Percentiles rank a stretch among this genome's conserved stretches.
Evolutionary conservation across 1,140 invertebrate species (phyloP).

Genomic region (Panulirus ornatus): DNA sequence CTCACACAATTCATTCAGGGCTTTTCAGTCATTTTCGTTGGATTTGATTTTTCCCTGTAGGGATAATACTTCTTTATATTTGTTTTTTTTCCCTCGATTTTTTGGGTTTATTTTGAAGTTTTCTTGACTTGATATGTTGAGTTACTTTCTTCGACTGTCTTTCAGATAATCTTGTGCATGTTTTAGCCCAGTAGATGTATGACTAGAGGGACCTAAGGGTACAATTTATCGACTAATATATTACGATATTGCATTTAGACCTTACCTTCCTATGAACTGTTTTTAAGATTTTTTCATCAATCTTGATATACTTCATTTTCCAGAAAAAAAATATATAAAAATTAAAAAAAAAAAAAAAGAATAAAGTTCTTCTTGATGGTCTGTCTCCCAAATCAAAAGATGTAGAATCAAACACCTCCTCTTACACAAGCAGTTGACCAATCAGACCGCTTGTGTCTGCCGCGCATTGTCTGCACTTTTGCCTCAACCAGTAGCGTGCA

Average conservation of each 20-base stretch:
- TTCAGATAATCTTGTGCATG: slow-evolving; percentile 43
- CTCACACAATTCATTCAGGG: slow-evolving; percentile 5
- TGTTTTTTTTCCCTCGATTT: slow-evolving; percentile 13
- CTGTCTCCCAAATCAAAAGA: slow-evolving; percentile 68
- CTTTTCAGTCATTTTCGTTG: neutral
- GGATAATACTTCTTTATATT: neutral
- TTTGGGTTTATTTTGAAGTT: slow-evolving; percentile 21
- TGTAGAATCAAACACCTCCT: slow-evolving; percentile 58
- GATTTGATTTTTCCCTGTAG: neutral
- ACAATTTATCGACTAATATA: slow-evolving; percentile 48
- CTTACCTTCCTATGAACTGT: slow-evolving; percentile 59
- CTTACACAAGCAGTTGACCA: slow-evolving; percentile 68
- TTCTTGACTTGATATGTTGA: slow-evolving; percentile 64
- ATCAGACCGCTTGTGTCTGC: slow-evolving; percentile 62
- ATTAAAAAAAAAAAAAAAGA: slow-evolving; percentile 14
- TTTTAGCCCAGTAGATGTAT: slow-evolving; percentile 43
- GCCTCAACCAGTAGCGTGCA: slow-evolving; percentile 68
- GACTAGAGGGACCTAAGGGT: slow-evolving; percentile 47
- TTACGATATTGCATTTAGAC: slow-evolving; percentile 56
- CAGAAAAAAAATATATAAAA: neutral
- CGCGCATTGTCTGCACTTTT: slow-evolving; percentile 50
- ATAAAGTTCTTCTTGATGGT: slow-evolving; percentile 63
- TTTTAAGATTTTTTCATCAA: slow-evolving; percentile 60
- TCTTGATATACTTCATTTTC: slow-evolving; percentile 64
- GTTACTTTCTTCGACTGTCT: slow-evolving; percentile 68